Base-by-base conservation (phyloP, 2,797 vertebrate genomes). In the Centropyge bicolor region DNA sequence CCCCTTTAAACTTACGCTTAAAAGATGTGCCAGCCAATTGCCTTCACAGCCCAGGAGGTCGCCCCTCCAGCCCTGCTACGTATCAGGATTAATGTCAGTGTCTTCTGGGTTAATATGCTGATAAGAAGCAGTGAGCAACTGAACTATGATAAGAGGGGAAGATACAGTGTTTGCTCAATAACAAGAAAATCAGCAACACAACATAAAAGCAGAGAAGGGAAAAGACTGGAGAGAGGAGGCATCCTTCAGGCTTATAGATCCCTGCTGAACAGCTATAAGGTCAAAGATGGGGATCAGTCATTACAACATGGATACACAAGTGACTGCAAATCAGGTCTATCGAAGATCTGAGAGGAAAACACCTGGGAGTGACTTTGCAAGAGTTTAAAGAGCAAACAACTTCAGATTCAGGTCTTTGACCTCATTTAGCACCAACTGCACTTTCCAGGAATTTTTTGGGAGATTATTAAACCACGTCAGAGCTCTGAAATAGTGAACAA, bases 381-480 rank as follows among this genome's bases (percentile, higher is more conserved):
- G 24, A 57, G 65, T 17, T 19, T 35, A 16, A 57, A 51, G 61
- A 82, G 43, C 49, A 41, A 24, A 60, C 41, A 40, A 31, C 13
- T n/a, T 54, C 3, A n/a, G 31, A 45, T 36, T 56, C 19, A 12
- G 31, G 22, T 41, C 27, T 73, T 9, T 61, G 31, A 38, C 69
- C 62, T 66, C 38, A 41, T 64, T 73, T 46, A 65, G 24, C 63
- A 43, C 24, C 35, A 75, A 48, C 41, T 54, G 73, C 43, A 48
- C 8, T 38, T 27, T 48, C 17, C 48, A 45, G 9, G 3, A 13
- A 6, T 8, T 14, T 13, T 52, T 40, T 27, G 6, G 5, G 12
- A 41, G 35, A 41, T 57, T 20, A 48, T 7, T 35, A 49, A 66
- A 51, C 7, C 11, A 45, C 2, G 1, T n/a, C 62, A 54, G 40